Conservation (phyloP, 53 echinoderm and acorn worm genomes). For the Patiria pectinifera region DNA sequence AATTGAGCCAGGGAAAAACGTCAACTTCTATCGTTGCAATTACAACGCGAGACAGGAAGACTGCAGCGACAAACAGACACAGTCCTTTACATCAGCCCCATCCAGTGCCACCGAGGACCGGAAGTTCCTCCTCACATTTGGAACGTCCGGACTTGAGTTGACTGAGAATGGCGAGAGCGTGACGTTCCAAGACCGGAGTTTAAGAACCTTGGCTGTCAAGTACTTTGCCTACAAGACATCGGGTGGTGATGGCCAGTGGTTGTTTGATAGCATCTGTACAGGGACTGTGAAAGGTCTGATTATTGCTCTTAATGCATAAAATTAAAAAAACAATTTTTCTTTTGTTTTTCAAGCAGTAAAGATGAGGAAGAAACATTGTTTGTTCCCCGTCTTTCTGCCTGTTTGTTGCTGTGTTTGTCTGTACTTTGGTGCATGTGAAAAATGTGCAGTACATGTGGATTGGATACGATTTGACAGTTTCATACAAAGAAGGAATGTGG, state of each 20-base stretch:
- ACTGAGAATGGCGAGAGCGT: neutral
- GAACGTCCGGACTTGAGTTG: neutral
- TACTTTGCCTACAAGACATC: conserved; percentile 14
- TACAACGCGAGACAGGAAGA: neutral
- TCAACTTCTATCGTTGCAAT: neutral
- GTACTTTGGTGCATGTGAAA: too few relatives aligned
- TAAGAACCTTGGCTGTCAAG: neutral
- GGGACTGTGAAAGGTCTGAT: neutral
- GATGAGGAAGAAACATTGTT: neutral
- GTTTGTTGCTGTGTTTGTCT: too few relatives aligned
- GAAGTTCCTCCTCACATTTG: neutral
- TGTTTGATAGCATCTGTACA: neutral
- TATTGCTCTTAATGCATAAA: neutral
- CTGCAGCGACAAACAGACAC: neutral
- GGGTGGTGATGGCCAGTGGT: conserved; percentile 1
- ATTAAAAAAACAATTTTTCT: too few relatives aligned
- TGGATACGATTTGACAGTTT: too few relatives aligned
- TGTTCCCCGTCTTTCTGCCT: too few relatives aligned
- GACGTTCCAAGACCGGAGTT: neutral
- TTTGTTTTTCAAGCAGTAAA: neutral
- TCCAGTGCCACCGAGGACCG: neutral
- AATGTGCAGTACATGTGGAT: too few relatives aligned
- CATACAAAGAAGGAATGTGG: too few relatives aligned
- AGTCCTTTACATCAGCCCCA: neutral
- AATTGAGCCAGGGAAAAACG: neutral